Base-by-base conservation (phyloP, 2,888 invertebrate species). In the Lasioglossum figueresi region DNA sequence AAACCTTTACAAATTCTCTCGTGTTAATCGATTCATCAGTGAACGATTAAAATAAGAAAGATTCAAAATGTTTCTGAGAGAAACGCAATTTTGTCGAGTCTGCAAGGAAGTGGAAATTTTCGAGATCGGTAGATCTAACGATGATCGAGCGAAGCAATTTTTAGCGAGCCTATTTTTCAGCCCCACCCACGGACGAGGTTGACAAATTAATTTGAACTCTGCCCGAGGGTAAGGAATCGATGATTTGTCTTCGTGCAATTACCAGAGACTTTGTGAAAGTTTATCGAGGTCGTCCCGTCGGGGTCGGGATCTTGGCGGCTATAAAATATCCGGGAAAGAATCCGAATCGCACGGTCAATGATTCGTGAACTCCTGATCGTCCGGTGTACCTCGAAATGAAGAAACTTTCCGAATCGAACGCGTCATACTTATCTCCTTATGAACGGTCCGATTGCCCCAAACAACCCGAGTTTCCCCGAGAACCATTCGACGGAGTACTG, bases 341-440 rank as follows among this genome's bases (percentile, higher is more conserved):
- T 79, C 78, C 75, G 63, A 12, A 78, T 76, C 80, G 77, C 76
- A 74, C 81, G 78, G 83, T 81, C 89, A 89, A 89, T 89, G 88
- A 89, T 85, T 88, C 88, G 89, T 85, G 84, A 89, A 89, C 80
- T 89, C 82, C 82, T 80, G 82, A 79, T 77, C 85, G 71, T 45
- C 48, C 79, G 76, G 63, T 74, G 79, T 85, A 83, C 88, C 87
- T 68, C 83, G 88, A 81, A 85, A 89, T 82, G 87, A 85, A 89
- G 82, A 84, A 89, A 89, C 85, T 89, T 89, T 85, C 79, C 66
- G 73, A 85, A 88, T 89, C 88, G 89, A 83, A 84, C 82, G 82
- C 78, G 83, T 79, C 80, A 81, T 79, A 83, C 78, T 83, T 83
- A 79, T 86, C 87, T 79, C 56, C 79, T 84, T 87, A 82, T 63